Base-by-base conservation (phyloP, 2,888 invertebrate genomes). In the Nymphalis polychloros region DNA sequence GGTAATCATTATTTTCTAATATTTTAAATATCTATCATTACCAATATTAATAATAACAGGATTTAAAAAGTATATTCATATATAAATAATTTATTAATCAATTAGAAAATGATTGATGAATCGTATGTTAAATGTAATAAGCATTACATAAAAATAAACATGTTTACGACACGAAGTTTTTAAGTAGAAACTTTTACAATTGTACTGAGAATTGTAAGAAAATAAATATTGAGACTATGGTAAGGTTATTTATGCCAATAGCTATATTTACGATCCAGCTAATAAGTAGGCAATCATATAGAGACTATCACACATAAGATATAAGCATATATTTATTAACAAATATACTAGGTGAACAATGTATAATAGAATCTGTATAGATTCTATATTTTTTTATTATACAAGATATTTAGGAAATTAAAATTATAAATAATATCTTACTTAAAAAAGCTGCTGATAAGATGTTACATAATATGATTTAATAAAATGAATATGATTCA, bases 1-100 rank as follows among this genome's bases (percentile, higher is more conserved):
- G 74, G 73, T 73, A 75, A 75, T 70, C 60, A 68, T 62, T 68
- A 67, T 71, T 72, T 67, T 57, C 35, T 57, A 57, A 57, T 57
- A 19, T 57, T 8, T 57, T 57, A 57, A 57, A 57, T 57, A 57
- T 41, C n/a, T 57, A 35, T 8, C 41, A 4, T 10, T 41, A 41
- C 41, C 41, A 13, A 13, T 41, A 41, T 41, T 57, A 57, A 57
- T 57, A 17, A 41, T 57, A 55, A 31, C 53, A 53, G 27, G 27
- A 31, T 8, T 55, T 31, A n/a, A 17, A 31, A 31, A n/a, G 8
- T 23, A 20, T 27, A 20, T n/a, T n/a, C n/a, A n/a, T 6, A 17
- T 27, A 7, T 31, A 13, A 3, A 13, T 41, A 41, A 23, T 23
- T 23, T 23, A 23, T 23, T 23, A 2, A 2, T 23, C 23, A 53